Evolutionary conservation across 2,888 invertebrate species (phyloP).

Genomic region (Xestobium rufovillosum): DNA sequence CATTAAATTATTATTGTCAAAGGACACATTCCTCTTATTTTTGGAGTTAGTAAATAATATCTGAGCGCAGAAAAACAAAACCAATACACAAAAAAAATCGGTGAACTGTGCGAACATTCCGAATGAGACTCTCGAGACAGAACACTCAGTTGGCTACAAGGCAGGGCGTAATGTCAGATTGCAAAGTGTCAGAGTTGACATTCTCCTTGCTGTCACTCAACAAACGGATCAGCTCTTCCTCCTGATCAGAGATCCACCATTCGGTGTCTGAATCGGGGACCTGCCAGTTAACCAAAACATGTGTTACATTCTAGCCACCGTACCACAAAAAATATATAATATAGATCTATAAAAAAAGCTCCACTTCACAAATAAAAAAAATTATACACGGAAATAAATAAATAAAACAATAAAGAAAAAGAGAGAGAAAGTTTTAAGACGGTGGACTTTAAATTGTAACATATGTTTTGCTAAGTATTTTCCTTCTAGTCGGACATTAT

Average conservation of each 20-base stretch:
- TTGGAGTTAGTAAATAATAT: too few relatives aligned
- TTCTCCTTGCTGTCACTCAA: conserved; percentile 62
- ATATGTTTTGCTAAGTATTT: conserved; percentile 37
- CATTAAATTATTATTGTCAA: too few relatives aligned
- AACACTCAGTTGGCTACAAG: conserved; percentile 32
- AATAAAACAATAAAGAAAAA: conserved; percentile 16
- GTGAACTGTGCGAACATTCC: too few relatives aligned
- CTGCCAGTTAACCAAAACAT: conserved; percentile 43
- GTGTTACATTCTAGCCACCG: conserved; percentile 35
- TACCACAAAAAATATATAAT: conserved; percentile 23
- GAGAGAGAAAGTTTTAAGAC: conserved; percentile 18
- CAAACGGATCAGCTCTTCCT: conserved; percentile 67
- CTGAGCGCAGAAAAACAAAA: too few relatives aligned
- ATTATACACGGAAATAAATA: conserved; percentile 19
- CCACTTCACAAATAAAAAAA: conserved; percentile 15
- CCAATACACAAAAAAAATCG: not conserved
- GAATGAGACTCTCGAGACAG: too few relatives aligned
- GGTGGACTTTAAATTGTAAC: conserved; percentile 46
- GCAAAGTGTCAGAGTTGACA: conserved; percentile 45
- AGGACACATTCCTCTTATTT: too few relatives aligned
- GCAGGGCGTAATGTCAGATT: conserved; percentile 42
- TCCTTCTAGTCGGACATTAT: too few relatives aligned
- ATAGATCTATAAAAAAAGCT: conserved; percentile 20
- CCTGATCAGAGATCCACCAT: conserved; percentile 71
- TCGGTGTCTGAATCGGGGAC: conserved; percentile 62